Percentiles rank a stretch among this genome's conserved stretches.
phyloP scores from a whole-genome alignment of 1,140 invertebrate genomes.

The Drosophila athabasca region DNA sequence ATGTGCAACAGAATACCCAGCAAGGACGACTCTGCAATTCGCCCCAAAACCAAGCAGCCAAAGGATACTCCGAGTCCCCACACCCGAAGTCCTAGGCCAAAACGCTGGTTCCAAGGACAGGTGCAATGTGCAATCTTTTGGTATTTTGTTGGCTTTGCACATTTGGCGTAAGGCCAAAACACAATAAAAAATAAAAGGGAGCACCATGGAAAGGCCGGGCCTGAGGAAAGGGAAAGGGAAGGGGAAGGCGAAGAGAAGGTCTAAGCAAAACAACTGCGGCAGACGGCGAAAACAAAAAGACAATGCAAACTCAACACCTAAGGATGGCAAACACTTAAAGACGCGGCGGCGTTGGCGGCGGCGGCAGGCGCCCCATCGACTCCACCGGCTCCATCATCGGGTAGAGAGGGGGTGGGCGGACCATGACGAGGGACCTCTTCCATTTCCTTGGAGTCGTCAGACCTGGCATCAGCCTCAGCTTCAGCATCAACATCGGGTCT shows the following conservation, averaged over 20 bases:
- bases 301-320: conserved; percentile 81
- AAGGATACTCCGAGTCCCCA: conserved; percentile 9
- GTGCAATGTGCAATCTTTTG: conserved; percentile 81
- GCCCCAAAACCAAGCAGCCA: conserved; percentile 17
- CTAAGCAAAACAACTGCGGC: conserved; percentile 60
- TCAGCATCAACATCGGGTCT: conserved; percentile 1
- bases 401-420: neutral
- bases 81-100: conserved; percentile 47
- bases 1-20: conserved; percentile 43
- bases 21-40: conserved; percentile 21
- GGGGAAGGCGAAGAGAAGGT: neutral
- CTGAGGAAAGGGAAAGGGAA: neutral
- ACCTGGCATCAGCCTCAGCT: neutral
- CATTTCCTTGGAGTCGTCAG: too few species aligned
- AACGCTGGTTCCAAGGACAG: conserved; percentile 68
- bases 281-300: conserved; percentile 60
- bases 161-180: conserved; percentile 80
- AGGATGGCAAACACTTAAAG: conserved; percentile 79
- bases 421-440: too few species aligned
- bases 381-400: neutral
- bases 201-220: neutral
- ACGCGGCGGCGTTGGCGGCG: conserved; percentile 19
- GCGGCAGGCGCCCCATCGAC: too few species aligned
- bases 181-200: conserved; percentile 27
- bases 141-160: conserved; percentile 81